These are phyloP conservation scores for Drosophila vallismaia DNA, from an alignment of 2,888 invertebrate genomes.

Conservation along the genomic window DNA sequence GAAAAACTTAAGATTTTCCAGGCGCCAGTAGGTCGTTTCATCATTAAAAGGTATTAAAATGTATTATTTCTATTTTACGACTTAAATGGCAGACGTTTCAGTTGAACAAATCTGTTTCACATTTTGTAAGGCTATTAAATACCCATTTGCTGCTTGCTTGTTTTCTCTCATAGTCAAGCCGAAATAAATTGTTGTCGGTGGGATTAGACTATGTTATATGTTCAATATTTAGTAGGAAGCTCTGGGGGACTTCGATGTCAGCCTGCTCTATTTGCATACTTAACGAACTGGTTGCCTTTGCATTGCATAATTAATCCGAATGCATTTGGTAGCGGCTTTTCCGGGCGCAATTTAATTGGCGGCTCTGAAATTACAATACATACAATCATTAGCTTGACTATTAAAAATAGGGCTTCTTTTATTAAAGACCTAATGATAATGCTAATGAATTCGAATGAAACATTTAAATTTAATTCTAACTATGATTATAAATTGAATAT, in stretches of 20 bases:
- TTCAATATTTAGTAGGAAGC: conserved; percentile 7
- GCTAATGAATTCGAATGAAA: neutral
- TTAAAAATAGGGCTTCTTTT: neutral
- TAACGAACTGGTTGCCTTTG: neutral
- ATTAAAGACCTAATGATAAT: neutral
- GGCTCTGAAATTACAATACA: neutral
- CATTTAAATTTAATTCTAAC: too few relatives aligned
- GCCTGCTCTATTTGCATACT: conserved; percentile 12
- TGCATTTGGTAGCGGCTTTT: conserved; percentile 12
- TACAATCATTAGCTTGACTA: neutral
- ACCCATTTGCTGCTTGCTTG: neutral
- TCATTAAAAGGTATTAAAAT: conserved; percentile 49
- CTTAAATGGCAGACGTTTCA: neutral
- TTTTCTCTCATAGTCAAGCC: neutral
- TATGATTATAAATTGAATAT: too few relatives aligned
- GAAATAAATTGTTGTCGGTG: neutral
- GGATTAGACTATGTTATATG: conserved; percentile 2
- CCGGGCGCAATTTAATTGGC: neutral
- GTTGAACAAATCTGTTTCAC: conserved; percentile 22
- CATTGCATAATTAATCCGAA: conserved; percentile 10
- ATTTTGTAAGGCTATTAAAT: conserved; percentile 15
- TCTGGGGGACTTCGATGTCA: conserved; percentile 1
- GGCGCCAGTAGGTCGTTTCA: conserved; percentile 45
- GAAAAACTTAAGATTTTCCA: conserved; percentile 25
- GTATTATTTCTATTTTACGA: conserved; percentile 15